phyloP scores from a whole-genome alignment of 2,797 vertebrate species.

The Pachyuromys duprasi region DNA sequence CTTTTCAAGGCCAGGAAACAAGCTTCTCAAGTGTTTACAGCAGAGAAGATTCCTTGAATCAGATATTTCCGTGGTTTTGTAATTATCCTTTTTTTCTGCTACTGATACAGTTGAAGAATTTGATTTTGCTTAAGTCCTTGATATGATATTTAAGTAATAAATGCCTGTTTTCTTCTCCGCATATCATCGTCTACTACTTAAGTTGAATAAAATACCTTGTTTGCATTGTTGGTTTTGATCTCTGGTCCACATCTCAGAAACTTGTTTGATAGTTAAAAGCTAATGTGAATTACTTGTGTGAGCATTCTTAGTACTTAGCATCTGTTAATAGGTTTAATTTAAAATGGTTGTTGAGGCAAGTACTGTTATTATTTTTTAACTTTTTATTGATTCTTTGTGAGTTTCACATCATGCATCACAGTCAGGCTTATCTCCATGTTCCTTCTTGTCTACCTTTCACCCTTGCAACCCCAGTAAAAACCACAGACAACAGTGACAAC shows the following conservation, averaged over 20 bases:
- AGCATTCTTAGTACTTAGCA: slow-evolving; percentile 28
- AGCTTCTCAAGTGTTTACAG: slow-evolving; percentile 90
- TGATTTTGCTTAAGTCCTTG: slow-evolving; percentile 51
- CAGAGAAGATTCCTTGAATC: slow-evolving; percentile 94
- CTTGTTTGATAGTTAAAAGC: slow-evolving; percentile 48
- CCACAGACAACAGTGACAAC: too few relatives aligned
- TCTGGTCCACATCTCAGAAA: slow-evolving; percentile 61
- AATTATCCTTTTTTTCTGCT: slow-evolving; percentile 37
- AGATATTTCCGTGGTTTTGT: slow-evolving; percentile 32
- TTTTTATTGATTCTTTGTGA: too few relatives aligned
- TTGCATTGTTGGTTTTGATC: slow-evolving; percentile 66
- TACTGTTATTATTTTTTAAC: background rate
- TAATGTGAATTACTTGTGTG: slow-evolving; percentile 4
- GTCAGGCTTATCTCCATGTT: too few relatives aligned
- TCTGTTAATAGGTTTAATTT: slow-evolving; percentile 47
- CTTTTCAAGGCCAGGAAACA: slow-evolving; percentile 88
- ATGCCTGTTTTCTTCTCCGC: slow-evolving; percentile 1
- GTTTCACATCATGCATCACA: too few relatives aligned
- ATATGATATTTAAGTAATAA: slow-evolving; percentile 59
- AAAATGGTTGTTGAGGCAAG: slow-evolving; percentile 25
- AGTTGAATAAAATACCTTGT: slow-evolving; percentile 72
- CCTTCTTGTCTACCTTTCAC: too few relatives aligned
- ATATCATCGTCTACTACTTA: slow-evolving; percentile 56
- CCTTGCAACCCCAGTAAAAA: too few relatives aligned
- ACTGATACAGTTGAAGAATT: background rate